phyloP scores from a whole-genome alignment of 1,140 invertebrate genomes.

The Pomacea maculata region DNA sequence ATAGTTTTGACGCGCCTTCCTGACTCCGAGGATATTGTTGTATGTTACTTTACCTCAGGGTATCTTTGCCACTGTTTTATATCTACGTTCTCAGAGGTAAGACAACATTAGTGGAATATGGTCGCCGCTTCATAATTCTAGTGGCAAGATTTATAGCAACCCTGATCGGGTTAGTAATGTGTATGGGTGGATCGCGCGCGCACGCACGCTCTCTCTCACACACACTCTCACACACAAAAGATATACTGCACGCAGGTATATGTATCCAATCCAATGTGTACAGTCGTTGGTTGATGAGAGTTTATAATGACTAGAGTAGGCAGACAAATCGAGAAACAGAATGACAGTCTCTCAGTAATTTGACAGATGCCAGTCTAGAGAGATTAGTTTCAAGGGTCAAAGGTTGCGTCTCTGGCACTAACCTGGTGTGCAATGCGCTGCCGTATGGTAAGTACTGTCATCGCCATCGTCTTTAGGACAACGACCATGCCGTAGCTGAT shows the following conservation, averaged over 20 bases:
- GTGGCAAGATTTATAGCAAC: not conserved
- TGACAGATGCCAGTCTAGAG: not conserved
- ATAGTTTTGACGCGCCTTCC: too few relatives aligned
- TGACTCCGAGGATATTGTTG: not conserved
- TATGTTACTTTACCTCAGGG: not conserved
- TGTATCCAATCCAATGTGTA: not conserved
- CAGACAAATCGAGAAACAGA: not conserved
- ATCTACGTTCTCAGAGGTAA: too few relatives aligned
- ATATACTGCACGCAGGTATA: not conserved
- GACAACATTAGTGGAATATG: too few relatives aligned
- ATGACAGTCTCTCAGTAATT: not conserved
- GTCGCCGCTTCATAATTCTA: too few relatives aligned
- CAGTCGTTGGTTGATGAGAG: too few relatives aligned
- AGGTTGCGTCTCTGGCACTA: conserved; percentile 32
- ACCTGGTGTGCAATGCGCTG: conserved; percentile 72
- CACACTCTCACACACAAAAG: not conserved
- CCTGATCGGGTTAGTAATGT: not conserved
- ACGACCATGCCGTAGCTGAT: conserved; percentile 63
- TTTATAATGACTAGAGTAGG: not conserved
- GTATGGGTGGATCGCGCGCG: not conserved
- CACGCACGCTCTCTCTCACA: too few relatives aligned
- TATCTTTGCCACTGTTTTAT: not conserved
- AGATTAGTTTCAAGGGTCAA: not conserved
- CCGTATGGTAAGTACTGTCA: conserved; percentile 69
- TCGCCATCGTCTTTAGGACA: conserved; percentile 72